Evolutionary conservation across 2,113 vertebrate genomes (phyloP), one percentile per base, ranked within the genome.

Genomic region (Alethe diademata): DNA sequence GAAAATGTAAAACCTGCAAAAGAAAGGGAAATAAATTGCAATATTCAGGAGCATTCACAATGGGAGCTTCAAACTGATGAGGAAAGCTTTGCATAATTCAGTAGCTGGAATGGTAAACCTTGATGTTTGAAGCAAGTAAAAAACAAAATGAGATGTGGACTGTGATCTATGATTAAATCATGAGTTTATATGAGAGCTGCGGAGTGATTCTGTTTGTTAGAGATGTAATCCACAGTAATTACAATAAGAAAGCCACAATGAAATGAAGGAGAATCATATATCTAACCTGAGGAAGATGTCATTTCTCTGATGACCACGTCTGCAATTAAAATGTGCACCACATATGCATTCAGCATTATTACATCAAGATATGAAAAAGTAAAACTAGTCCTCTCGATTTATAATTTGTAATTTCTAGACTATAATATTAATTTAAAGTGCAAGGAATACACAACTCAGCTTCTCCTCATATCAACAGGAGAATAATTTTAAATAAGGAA

Each of bases 251-350:
- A 95, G 92, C 92, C 94, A 89, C 82, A 96, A 96, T 89, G 81
- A 97, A 92, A 97, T 94, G 22, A 96, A 96, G 96, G 93, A 97
- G 96, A 98, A 85, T 84, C 94, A 64, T 26, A 96, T 87, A 95
- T 97, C 97, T 98, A 95, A 98, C 97, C 97, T 88, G 96, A 97
- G 54, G 96, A 97, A 45, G 90, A 96, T 95, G 97, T 92, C 80
- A 79, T 94, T 93, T 97, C 97, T 90, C 92, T 97, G 96, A 79
- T 88, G 97, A 96, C 94, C 92, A 43, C 50, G 95, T 97, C 97
- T 97, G 94, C 84, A 96, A 96, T 93, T 93, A 95, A 97, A 95
- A 95, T 78, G 93, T 61, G 85, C 66, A 94, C 72, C 95, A 96
- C 42, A 94, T 61, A 87, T 87, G 79, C 92, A 83, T 95, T 96